Base-by-base conservation (phyloP, 2,797 vertebrate genomes). In the Notamacropus eugenii region DNA sequence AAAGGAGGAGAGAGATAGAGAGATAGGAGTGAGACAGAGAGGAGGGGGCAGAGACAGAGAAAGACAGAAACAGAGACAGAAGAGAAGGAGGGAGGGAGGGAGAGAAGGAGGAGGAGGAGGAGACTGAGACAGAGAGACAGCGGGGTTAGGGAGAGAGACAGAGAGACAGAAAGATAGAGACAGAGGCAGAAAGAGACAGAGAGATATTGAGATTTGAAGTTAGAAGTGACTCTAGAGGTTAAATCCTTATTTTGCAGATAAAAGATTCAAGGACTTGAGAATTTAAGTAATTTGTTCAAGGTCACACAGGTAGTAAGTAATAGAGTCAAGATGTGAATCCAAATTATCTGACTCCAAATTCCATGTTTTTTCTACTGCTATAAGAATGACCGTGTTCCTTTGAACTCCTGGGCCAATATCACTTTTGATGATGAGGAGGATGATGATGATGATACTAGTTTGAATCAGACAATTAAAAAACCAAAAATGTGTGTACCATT, bases 81-180 rank as follows among this genome's bases (percentile, higher is more conserved):
- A 87, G 11, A 34, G 95, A 96, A 96, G 52, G 91, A 95, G 96
- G 96, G 93, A 34, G 58, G 4, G 2, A 31, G 59, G 34, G 58
- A 31, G 5, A 8, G 19, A 5, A 56, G 55, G 24, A 24, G 6
- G 24, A 27, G 22, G 6, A 5, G 8, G 8, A 58, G 24, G 24
- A 50, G 12, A 50, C 3, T 95, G 91, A 29, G 13, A 31, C 6
- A 28, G 46, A 16, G 50, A n/a, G 46, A 52, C 52, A 52, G 52
- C 52, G 6, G 52, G 5, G 52, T 4, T 0, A 6, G 52, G 52
- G 50, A 27, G 11, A 34, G 1, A 52, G 6, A 27, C 19, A 52
- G 12, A 28, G 19, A 29, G 12, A 40, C 5, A 28, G n/a, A 19
- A 50, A 58, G 57, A 9, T 5, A 28, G 8, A 28, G 27, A 58